These are phyloP conservation scores for Darwinula stevensoni DNA, from an alignment of 2,888 invertebrate genomes.

Conservation along the genomic window DNA sequence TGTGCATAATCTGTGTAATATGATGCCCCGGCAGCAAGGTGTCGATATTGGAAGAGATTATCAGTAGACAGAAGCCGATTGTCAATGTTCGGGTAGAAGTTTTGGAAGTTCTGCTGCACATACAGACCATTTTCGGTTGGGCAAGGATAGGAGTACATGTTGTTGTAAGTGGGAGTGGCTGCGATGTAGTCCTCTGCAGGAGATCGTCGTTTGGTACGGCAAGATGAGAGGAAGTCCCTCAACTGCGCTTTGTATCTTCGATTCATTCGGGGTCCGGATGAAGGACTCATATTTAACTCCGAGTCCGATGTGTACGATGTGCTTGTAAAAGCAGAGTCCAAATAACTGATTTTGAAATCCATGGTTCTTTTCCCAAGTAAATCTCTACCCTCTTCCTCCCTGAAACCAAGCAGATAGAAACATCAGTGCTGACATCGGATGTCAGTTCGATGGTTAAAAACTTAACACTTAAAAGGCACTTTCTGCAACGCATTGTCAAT, in stretches of 20 bases:
- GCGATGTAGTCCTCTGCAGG: slow-evolving; percentile 7
- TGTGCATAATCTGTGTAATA: slow-evolving; percentile 41
- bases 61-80: slow-evolving; percentile 42
- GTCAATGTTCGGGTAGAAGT: slow-evolving; percentile 24
- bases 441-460: no score
- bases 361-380: slow-evolving; percentile 87
- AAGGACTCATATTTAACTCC: slow-evolving; percentile 18
- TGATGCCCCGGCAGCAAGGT: slow-evolving; percentile 21
- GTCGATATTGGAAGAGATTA: slow-evolving; percentile 63
- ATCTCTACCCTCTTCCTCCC: slow-evolving; percentile 96
- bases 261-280: slow-evolving; percentile 35
- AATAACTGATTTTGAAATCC: slow-evolving; percentile 95
- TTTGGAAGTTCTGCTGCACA: slow-evolving; percentile 33
- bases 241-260: slow-evolving; percentile 77
- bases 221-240: slow-evolving; percentile 69
- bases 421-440: background rate
- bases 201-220: slow-evolving; percentile 44
- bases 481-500: no score
- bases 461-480: no score
- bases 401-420: slow-evolving; percentile 16
- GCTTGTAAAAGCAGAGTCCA: slow-evolving; percentile 72
- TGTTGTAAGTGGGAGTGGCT: slow-evolving; percentile 3
- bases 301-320: slow-evolving; percentile 66
- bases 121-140: slow-evolving; percentile 18
- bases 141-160: slow-evolving; percentile 9